Conservation (phyloP, 2,797 vertebrate genomes). For the Apogon hyalosoma region DNA sequence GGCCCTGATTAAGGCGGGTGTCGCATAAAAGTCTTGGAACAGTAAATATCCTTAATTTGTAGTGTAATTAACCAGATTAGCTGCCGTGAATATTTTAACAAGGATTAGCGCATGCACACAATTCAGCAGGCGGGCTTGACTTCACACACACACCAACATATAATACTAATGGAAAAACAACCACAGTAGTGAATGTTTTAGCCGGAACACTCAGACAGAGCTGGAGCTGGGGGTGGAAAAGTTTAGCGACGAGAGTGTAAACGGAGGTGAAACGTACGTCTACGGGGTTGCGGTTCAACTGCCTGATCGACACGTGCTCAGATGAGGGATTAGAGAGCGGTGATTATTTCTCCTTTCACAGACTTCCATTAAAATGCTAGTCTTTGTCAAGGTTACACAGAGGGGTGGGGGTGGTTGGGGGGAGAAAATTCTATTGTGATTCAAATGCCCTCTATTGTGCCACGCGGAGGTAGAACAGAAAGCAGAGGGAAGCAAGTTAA, state of each 20-base stretch:
- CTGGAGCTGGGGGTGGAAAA: too few relatives aligned
- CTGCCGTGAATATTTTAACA: conserved; percentile 76
- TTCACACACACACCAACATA: conserved; percentile 31
- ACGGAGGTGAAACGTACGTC: conserved; percentile 5
- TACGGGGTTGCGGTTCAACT: conserved; percentile 18
- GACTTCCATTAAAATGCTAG: conserved; percentile 46
- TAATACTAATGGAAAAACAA: conserved; percentile 24
- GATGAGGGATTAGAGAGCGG: conserved; percentile 51
- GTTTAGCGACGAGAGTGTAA: too few relatives aligned
- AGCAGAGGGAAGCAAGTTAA: conserved; percentile 33
- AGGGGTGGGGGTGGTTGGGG: too few relatives aligned
- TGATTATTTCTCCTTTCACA: conserved; percentile 44
- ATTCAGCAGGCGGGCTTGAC: conserved; percentile 48
- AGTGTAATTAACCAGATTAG: conserved; percentile 83
- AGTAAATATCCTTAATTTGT: conserved; percentile 81
- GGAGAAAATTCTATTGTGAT: conserved; percentile 41
- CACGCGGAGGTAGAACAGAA: conserved; percentile 32
- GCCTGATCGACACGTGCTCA: conserved; percentile 20
- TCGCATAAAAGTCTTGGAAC: conserved; percentile 74
- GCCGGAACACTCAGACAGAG: too few relatives aligned
- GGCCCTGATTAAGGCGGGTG: conserved; percentile 70
- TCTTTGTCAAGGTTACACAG: conserved; percentile 59
- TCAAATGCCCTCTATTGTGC: conserved; percentile 64
- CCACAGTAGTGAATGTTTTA: conserved; percentile 27
- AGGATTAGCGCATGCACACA: conserved; percentile 71